These are phyloP conservation scores for Isichthys henryi DNA, from an alignment of 2,113 vertebrate species.

Conservation along the genomic window DNA sequence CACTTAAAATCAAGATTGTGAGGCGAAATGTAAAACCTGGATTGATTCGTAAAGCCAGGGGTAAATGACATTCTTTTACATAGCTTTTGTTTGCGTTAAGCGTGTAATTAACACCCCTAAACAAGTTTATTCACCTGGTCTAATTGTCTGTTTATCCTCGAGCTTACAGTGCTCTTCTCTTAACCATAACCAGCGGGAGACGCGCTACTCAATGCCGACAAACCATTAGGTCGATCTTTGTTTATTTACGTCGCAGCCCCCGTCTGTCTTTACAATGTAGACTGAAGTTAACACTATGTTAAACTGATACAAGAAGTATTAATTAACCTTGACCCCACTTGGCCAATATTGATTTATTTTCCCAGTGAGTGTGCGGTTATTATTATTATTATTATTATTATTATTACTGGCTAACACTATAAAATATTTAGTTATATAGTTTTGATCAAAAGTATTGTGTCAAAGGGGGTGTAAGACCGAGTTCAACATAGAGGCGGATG, in stretches of 20 bases:
- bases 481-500: conserved; percentile 42
- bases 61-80: conserved; percentile 69
- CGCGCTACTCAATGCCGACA: conserved; percentile 50
- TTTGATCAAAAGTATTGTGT: conserved; percentile 50
- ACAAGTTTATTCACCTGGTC: conserved; percentile 72
- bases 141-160: conserved; percentile 72
- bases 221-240: conserved; percentile 55
- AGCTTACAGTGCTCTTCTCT: conserved; percentile 54
- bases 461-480: conserved; percentile 28
- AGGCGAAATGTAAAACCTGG: conserved; percentile 63
- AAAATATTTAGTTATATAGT: not conserved
- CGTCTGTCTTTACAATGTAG: conserved; percentile 42
- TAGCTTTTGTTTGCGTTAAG: conserved; percentile 71
- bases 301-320: conserved; percentile 30
- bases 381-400: not conserved
- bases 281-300: conserved; percentile 27
- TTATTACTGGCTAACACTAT: not conserved
- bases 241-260: conserved; percentile 54
- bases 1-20: conserved; percentile 40
- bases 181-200: conserved; percentile 60
- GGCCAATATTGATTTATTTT: conserved; percentile 23
- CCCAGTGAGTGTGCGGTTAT: not conserved
- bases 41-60: conserved; percentile 50
- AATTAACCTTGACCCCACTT: conserved; percentile 25
- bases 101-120: conserved; percentile 73